phyloP scores from a whole-genome alignment of 2,797 vertebrate genomes.

The Vultur gryphus region DNA sequence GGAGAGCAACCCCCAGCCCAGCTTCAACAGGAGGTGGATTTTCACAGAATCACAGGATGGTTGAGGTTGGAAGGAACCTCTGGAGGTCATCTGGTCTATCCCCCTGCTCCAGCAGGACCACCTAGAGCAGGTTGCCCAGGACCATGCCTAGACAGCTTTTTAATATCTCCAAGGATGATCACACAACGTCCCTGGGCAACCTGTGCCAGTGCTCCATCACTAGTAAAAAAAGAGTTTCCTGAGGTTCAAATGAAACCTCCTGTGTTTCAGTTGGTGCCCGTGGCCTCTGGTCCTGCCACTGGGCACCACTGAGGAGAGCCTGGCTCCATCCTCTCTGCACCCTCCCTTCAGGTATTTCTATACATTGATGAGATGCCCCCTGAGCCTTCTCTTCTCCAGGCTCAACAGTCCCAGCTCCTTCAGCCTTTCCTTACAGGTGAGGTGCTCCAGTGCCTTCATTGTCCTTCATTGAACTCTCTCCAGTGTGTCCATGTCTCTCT shows the following conservation, averaged over 20 bases:
- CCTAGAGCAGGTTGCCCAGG: background rate
- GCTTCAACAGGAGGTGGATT: background rate
- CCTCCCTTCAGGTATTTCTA: background rate
- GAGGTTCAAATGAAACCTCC: background rate
- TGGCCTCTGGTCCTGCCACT: background rate
- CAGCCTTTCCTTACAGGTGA: fast-evolving
- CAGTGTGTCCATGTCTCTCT: fast-evolving
- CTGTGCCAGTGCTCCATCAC: background rate
- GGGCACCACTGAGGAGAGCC: background rate
- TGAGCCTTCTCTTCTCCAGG: background rate
- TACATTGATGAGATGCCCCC: background rate
- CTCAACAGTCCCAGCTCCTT: background rate
- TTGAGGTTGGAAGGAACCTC: background rate
- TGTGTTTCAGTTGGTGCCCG: background rate
- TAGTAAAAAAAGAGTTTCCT: background rate
- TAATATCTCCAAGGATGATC: background rate
- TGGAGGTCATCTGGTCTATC: background rate
- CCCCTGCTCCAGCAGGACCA: background rate
- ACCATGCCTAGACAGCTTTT: fast-evolving
- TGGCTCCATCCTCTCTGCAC: background rate
- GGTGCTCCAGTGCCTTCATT: background rate
- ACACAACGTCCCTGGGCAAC: background rate
- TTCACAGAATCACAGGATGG: background rate
- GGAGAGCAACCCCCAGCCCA: background rate
- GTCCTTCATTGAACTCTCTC: fast-evolving